Base-by-base conservation (phyloP, 2,888 invertebrate genomes). In the Ypsolopha sequella region DNA sequence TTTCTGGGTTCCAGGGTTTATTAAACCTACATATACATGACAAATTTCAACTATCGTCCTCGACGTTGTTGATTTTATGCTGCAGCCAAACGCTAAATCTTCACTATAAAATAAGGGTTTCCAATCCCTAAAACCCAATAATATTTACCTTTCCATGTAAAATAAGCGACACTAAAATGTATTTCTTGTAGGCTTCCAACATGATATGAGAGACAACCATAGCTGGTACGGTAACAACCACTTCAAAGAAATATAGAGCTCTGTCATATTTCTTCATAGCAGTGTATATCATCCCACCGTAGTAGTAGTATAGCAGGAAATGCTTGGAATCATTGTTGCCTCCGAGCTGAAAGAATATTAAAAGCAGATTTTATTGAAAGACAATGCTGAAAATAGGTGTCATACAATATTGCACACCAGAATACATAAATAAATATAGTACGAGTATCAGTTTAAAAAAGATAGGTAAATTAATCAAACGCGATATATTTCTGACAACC, bases 121-220 rank as follows among this genome's bases (percentile, higher is more conserved):
- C 6, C 33, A 14, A 36, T 33, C 11, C 36, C 43, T 9, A 14
- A 34, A 36, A 11, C 43, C 14, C n/a, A n/a, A n/a, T 14, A 50
- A 51, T 10, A 44, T 57, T 66, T 66, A 96, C 94, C 89, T 97
- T 97, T 67, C 98, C 98, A 80, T 96, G 92, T 55, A 96, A 82
- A 68, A 98, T 94, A 53, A 98, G 88, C 41, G 97, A 96, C 39
- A 98, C 93, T 58, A 99, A 88, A 64, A 98, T 93, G 69, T 95
- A 98, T 76, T 99, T 99, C 81, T 98, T 98, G 77, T 98, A 98
- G 10, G 98, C 93, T 82, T 98, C 98, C 55, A 99, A 87, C 97
- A 98, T 98, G 55, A 99, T 96, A 73, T 97, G 96, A 55, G 98
- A 98, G 54, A 98, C 95, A 39, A 95, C 95, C 87, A 93, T 90